These are phyloP conservation scores for Nomada hirtipes DNA, from an alignment of 2,888 invertebrate genomes.

Conservation along the genomic window DNA sequence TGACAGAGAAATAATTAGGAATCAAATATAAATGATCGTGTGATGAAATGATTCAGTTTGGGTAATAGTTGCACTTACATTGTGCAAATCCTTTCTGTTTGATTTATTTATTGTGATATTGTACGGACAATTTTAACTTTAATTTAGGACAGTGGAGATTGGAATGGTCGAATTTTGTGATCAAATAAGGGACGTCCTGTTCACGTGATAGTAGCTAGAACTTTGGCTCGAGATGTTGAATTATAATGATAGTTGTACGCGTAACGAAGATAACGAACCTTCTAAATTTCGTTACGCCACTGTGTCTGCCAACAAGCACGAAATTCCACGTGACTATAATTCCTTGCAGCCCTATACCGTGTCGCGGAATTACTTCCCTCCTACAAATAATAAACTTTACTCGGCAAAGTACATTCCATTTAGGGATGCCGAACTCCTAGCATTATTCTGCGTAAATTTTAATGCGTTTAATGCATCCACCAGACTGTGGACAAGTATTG, in stretches of 20 bases:
- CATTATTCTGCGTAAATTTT: background rate
- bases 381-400: conserved; percentile 22
- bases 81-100: too few species aligned
- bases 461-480: background rate
- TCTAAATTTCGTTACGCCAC: conserved; percentile 63
- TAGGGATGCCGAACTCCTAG: background rate
- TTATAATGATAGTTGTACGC: conserved; percentile 11
- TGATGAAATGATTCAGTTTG: too few species aligned
- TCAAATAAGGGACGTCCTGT: conserved; percentile 7
- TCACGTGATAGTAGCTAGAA: conserved; percentile 8
- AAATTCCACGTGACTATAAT: conserved; percentile 46
- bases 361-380: conserved; percentile 1
- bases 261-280: conserved; percentile 65
- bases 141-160: too few species aligned
- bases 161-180: too few species aligned
- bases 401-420: conserved; percentile 24
- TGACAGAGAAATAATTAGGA: too few species aligned
- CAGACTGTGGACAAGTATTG: background rate
- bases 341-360: conserved; percentile 29
- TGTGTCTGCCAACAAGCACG: conserved; percentile 57
- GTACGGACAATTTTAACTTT: too few species aligned
- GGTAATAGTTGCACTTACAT: too few species aligned
- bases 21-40: too few species aligned
- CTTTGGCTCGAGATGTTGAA: conserved; percentile 49
- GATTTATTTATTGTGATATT: too few species aligned